Base-by-base conservation (phyloP, 2,797 vertebrate species). In the Pterois miles region DNA sequence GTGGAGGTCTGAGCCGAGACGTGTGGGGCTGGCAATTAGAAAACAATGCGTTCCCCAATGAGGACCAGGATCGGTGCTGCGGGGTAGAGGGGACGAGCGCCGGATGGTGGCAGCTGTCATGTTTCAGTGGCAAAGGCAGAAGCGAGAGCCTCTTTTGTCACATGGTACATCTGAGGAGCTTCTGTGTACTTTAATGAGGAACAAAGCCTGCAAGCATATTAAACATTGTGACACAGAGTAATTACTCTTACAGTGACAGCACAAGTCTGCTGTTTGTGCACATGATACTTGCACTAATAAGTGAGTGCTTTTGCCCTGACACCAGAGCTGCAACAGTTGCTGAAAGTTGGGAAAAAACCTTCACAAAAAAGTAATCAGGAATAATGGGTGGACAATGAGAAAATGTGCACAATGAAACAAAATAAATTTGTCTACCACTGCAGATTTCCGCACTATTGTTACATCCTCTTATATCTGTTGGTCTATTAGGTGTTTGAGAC, bases 171-270 rank as follows among this genome's bases (percentile, higher is more conserved):
- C 90, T 90, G 81, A 23, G 82, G 80, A 90, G 88, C 84, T 58
- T 67, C 54, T 62, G 83, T 83, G 82, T 87, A 83, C 85, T 91
- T 82, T 93, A 94, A 93, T 92, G 88, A 93, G 89, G 83, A 92
- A 90, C 91, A 93, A 86, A 89, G 83, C 77, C 80, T 78, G 83
- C 86, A 86, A 89, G 89, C 80, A 77, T 83, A 86, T 92, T 90
- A 89, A 90, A 77, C 83, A 79, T 66, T 68, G 74, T 74, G 83
- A 87, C 82, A 89, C 18, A 36, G 60, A 75, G 86, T 77, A 75
- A 69, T 87, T 82, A 82, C 78, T 86, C 70, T 77, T 36, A 46
- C 72, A 12, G 54, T 82, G 84, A 88, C 89, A 88, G 82, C 84
- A 52, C 62, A 46, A 79, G 78, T 59, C 74, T 56, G 64, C 57